Evolutionary conservation across 2,888 invertebrate species (phyloP), one percentile per base, ranked within the genome.

Genomic region (Eilema caniola): DNA sequence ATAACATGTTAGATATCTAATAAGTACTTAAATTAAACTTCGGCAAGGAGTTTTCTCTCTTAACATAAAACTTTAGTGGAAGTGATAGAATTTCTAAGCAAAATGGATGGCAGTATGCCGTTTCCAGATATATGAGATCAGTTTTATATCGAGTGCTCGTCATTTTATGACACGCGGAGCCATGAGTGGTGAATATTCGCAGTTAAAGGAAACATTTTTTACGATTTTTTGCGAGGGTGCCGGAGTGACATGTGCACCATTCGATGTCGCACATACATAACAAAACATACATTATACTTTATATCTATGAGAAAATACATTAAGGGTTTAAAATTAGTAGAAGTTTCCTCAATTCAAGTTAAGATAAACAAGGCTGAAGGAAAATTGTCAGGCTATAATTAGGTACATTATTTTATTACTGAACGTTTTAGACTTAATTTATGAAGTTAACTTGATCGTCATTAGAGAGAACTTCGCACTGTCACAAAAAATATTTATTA

Each of bases 111-210:
- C 12, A 5, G 5, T 20, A 53, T 53, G 2, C 53, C 53, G n/a
- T 53, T n/a, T n/a, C n/a, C n/a, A 53, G 53, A 53, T n/a, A n/a
- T 53, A n/a, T n/a, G 53, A 53, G n/a, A 53, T 53, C 53, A 53
- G 53, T 53, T 53, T n/a, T 53, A 53, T 53, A 53, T 53, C n/a
- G n/a, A 53, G 16, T 53, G 10, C n/a, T 53, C n/a, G n/a, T n/a
- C n/a, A 5, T n/a, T n/a, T 53, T n/a, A n/a, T 53, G 10, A 53
- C 53, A 53, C 20, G n/a, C 20, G 53, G n/a, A n/a, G n/a, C 53
- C 8, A 53, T n/a, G 53, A 53, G 53, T 53, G n/a, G n/a, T n/a
- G 10, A 53, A n/a, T 53, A 53, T 53, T 53, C 53, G n/a, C 10
- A 7, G 20, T 20, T 47, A 53, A 5, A 53, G 10, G 53, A n/a